Evolutionary conservation across 1,140 invertebrate genomes (phyloP).

Genomic region (Rhagoletis zephyria): DNA sequence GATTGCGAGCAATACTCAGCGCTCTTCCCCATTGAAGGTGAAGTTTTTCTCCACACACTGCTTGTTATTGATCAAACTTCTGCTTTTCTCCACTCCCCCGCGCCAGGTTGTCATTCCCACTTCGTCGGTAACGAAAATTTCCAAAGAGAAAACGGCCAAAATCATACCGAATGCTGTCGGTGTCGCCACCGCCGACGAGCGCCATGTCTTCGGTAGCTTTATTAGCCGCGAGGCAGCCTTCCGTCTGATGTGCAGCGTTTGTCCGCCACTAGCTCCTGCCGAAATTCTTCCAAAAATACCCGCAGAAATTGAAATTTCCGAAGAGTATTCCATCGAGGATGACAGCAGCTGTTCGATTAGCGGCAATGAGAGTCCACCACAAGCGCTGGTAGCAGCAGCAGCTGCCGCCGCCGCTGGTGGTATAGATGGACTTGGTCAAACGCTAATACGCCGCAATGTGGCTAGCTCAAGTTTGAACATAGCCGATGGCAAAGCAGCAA

Average conservation of each 20-base stretch:
- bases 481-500: conserved; percentile 51
- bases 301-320: conserved; percentile 62
- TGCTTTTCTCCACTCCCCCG: conserved; percentile 27
- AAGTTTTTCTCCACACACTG: neutral
- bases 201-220: conserved; percentile 91
- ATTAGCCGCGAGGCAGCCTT: conserved; percentile 90
- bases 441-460: conserved; percentile 56
- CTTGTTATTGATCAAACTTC: neutral
- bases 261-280: conserved; percentile 72
- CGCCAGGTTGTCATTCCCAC: conserved; percentile 86
- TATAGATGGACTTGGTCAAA: conserved; percentile 52
- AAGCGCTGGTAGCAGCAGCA: conserved; percentile 21
- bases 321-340: conserved; percentile 66
- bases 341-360: conserved; percentile 68
- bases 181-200: conserved; percentile 85
- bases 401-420: neutral
- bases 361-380: conserved; percentile 68
- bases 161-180: conserved; percentile 94
- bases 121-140: conserved; percentile 85
- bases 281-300: conserved; percentile 63
- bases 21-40: neutral
- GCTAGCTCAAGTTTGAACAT: conserved; percentile 57
- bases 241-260: conserved; percentile 86
- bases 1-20: neutral
- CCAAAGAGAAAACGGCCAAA: conserved; percentile 90